A percentile compares a stretch with the other conserved stretches of the same genome.
Conservation (phyloP, 2,888 invertebrate species). For the Atethmia centrago region DNA sequence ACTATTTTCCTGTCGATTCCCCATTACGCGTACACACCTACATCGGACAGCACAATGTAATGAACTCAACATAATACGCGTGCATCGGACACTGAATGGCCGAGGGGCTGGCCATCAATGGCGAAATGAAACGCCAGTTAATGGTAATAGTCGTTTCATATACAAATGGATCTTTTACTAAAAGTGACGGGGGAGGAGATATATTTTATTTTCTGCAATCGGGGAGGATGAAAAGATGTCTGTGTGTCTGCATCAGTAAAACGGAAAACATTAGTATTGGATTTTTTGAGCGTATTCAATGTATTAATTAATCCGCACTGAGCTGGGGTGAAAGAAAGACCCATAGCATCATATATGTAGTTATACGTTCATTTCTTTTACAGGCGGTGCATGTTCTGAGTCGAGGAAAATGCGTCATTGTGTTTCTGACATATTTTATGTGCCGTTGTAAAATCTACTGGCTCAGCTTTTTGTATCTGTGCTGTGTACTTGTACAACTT, state of each 20-base stretch:
- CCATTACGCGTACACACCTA: slow-evolving; percentile 53
- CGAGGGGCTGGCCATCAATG: slow-evolving; percentile 67
- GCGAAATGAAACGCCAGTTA: slow-evolving; percentile 63
- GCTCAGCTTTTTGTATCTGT: slow-evolving; percentile 8
- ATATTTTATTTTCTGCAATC: slow-evolving; percentile 64
- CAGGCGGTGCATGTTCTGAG: slow-evolving; percentile 22
- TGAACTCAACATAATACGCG: slow-evolving; percentile 66
- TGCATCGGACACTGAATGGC: slow-evolving; percentile 66
- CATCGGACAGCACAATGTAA: slow-evolving; percentile 59
- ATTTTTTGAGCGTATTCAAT: slow-evolving; percentile 59
- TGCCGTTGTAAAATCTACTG: slow-evolving; percentile 7
- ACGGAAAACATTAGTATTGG: slow-evolving; percentile 60
- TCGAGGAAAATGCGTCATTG: slow-evolving; percentile 43
- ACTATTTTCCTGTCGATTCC: slow-evolving; percentile 51
- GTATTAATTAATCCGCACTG: slow-evolving; percentile 59
- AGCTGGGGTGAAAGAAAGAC: slow-evolving; percentile 38
- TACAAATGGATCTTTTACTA: slow-evolving; percentile 71
- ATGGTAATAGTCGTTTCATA: slow-evolving; percentile 72
- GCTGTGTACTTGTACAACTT: too few relatives aligned
- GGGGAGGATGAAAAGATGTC: slow-evolving; percentile 63
- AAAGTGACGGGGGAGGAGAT: slow-evolving; percentile 62
- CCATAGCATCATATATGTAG: background rate
- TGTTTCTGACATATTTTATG: slow-evolving; percentile 48
- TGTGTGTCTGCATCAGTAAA: slow-evolving; percentile 54
- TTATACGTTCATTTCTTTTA: slow-evolving; percentile 9